phyloP scores from a whole-genome alignment of 2,888 invertebrate species.

The Parthenolecanium corni region DNA sequence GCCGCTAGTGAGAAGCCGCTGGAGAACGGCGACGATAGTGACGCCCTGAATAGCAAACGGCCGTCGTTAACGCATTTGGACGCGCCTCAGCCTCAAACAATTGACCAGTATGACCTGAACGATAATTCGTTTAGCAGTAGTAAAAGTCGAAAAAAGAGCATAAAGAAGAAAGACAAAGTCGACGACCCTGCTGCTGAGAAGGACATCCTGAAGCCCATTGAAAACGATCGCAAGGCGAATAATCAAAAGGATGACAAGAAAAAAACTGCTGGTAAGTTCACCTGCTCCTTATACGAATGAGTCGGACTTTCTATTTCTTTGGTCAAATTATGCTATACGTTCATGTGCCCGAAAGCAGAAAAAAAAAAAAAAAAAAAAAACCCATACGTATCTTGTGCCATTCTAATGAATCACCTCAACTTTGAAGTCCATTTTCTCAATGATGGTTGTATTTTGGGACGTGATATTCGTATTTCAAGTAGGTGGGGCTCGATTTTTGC shows the following conservation, averaged over 20 bases:
- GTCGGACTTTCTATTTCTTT: too few relatives aligned
- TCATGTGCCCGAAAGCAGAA: too few relatives aligned
- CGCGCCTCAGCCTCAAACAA: slow-evolving; percentile 3
- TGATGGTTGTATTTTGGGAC: too few relatives aligned
- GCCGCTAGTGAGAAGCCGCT: slow-evolving; percentile 8
- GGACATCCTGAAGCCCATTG: background rate
- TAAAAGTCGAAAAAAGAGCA: slow-evolving; percentile 18
- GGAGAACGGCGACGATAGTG: slow-evolving; percentile 18
- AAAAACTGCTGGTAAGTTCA: slow-evolving; percentile 3
- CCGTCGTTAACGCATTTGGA: background rate
- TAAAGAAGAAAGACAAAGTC: background rate
- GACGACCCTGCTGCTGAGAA: background rate
- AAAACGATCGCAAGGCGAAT: background rate
- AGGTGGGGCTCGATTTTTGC: too few relatives aligned
- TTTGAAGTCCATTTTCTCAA: too few relatives aligned
- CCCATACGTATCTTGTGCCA: too few relatives aligned
- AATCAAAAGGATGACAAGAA: slow-evolving; percentile 6
- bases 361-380: too few relatives aligned
- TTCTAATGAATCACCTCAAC: too few relatives aligned
- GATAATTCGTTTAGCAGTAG: slow-evolving; percentile 18
- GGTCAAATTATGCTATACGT: too few relatives aligned
- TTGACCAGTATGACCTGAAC: slow-evolving; percentile 1
- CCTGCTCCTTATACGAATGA: too few relatives aligned
- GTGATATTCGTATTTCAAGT: too few relatives aligned
- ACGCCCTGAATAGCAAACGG: background rate